Percentiles rank a stretch among this genome's conserved stretches.
Conservation (phyloP, 2,113 vertebrate genomes). For the Ciconia boyciana region DNA sequence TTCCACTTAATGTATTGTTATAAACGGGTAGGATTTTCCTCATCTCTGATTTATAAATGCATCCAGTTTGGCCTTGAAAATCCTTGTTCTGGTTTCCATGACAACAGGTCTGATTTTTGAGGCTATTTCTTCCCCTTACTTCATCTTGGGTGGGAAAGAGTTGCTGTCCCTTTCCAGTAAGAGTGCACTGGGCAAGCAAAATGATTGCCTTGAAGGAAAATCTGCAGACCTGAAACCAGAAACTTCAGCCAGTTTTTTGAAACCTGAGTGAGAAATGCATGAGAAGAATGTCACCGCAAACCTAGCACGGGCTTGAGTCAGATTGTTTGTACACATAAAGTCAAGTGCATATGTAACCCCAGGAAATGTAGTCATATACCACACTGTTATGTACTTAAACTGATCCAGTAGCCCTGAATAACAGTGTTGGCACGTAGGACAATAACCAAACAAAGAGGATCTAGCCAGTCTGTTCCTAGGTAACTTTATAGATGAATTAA, state of each 20-base stretch:
- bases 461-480: neutral
- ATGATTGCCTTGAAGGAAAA: neutral
- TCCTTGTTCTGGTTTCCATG: constrained; percentile 50
- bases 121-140: neutral
- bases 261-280: neutral
- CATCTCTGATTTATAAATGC: neutral
- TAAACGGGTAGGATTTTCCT: neutral
- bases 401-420: neutral
- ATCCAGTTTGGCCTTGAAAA: neutral
- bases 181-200: neutral
- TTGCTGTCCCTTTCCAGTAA: neutral
- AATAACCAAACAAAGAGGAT: neutral
- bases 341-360: neutral
- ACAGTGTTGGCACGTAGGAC: neutral
- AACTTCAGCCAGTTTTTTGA: neutral
- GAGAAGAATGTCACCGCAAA: neutral
- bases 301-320: neutral
- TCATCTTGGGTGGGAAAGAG: neutral
- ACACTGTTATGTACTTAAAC: neutral
- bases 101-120: constrained; percentile 30
- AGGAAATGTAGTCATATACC: neutral
- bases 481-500: neutral
- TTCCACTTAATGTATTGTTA: neutral
- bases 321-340: neutral
- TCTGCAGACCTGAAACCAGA: neutral